Base-by-base conservation (phyloP, 2,797 vertebrate genomes). In the Pachyuromys duprasi region DNA sequence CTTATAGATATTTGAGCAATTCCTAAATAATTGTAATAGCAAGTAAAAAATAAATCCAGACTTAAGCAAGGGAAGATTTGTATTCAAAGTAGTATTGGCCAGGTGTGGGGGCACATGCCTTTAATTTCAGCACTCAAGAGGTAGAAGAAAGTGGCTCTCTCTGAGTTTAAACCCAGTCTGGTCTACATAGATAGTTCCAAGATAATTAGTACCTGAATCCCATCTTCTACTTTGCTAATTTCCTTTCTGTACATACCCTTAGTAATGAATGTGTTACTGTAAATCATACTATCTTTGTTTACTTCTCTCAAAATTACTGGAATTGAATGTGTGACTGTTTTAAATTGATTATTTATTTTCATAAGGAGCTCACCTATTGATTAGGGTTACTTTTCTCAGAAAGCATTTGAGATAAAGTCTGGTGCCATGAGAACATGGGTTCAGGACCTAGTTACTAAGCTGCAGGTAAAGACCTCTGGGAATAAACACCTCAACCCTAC, bases 41-140 rank as follows among this genome's bases (percentile, higher is more conserved):
- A 92, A 95, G 26, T 55, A 36, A 89, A 91, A 62, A 94, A 76
- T 36, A 70, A 92, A 75, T 53, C 5, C 24, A 67, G 26, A 83
- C 12, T 79, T 96, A 63, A 0, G 4, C 90, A 86, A 91, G 8
- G 7, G 84, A 55, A 86, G 88, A 15, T 57, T 3, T 86, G 92
- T 82, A 79, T 86, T 84, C 69, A 75, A 88, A 93, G 3, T 13
- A 45, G 84, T 91, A 90, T 57, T 80, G 17, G 1, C 17, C 31
- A 5, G 8, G 39, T 83, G 36, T 83, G 26, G 26, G 31, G 26
- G 33, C 49, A 80, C 20, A 80, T 57, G 39, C 1, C 5, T 65
- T 63, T 45, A 83, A 20, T 45, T 2, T 2, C 6, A 62, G 57
- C 24, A 17, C 36, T 24, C 5, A 13, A 42, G 8, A 80, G 8